Percentiles rank a stretch among this genome's conserved stretches.
phyloP scores from a whole-genome alignment of 2,797 vertebrate genomes.

The Gouania willdenowi region DNA sequence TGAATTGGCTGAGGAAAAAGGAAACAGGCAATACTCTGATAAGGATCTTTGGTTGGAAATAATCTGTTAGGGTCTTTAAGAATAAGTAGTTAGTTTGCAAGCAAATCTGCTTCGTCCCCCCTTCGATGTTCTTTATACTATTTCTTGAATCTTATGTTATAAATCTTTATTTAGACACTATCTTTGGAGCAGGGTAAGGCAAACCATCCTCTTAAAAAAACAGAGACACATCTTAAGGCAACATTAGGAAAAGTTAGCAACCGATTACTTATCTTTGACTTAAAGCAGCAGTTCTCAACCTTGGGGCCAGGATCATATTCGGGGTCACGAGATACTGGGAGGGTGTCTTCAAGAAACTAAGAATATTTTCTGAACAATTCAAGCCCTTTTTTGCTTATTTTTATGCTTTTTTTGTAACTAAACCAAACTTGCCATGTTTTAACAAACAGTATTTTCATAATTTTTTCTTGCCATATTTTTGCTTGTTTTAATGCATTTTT shows the following conservation, averaged over 20 bases:
- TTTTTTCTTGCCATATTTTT: too few species aligned
- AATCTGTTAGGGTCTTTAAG: constrained; percentile 62
- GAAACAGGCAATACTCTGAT: constrained; percentile 37
- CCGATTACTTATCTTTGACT: too few species aligned
- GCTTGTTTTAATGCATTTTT: too few species aligned
- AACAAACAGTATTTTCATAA: too few species aligned
- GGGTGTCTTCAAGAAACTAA: too few species aligned
- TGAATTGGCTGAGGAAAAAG: constrained; percentile 48
- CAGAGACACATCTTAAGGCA: constrained; percentile 9
- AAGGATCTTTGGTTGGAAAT: constrained; percentile 56
- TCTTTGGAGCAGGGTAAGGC: constrained; percentile 43
- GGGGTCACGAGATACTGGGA: too few species aligned
- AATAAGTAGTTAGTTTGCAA: constrained; percentile 60
- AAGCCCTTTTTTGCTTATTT: too few species aligned
- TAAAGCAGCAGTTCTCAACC: too few species aligned
- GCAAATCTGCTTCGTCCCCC: constrained; percentile 35
- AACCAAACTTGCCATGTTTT: too few species aligned
- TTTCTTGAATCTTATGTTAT: constrained; percentile 12
- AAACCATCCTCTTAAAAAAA: constrained; percentile 49
- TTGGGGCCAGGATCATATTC: too few species aligned
- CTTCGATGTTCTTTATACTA: constrained; percentile 20
- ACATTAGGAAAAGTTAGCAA: constrained; percentile 7
- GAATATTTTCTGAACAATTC: too few species aligned
- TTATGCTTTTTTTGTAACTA: too few species aligned
- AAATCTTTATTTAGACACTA: constrained; percentile 57